Base-by-base conservation (phyloP, 64 coral and sea anemone species). In the Montipora foliosa region DNA sequence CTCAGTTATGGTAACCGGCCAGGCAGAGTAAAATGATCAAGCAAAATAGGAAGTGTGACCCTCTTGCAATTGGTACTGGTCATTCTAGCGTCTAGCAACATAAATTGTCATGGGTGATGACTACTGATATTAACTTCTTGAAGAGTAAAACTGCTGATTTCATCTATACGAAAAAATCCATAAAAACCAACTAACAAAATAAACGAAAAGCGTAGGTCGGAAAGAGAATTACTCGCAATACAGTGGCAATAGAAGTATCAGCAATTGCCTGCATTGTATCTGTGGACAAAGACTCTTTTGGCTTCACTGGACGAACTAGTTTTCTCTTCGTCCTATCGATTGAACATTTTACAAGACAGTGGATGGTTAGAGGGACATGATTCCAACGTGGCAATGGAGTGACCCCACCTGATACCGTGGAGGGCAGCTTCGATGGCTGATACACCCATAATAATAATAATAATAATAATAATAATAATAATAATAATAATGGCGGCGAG, bases 151-250 rank as follows among this genome's bases (percentile, higher is more conserved):
- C 52, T 9, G 52, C 52, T 55, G 52, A 55, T 55, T 55, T 55
- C 52, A 9, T 55, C 0, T 9, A 55, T 55, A 9, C 52, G 52
- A 55, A 55, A 55, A 55, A 55, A 55, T 8, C 90, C 22, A 44
- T 75, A 92, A 13, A 82, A 95, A 19, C 78, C 77, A 5, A 92
- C 95, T 15, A 96, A 62, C 1, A 92, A 46, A 29, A 91, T 82
- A 59, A 96, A 89, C 60, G 89, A 72, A 72, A 92, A 89, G 51
- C 94, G 58, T 37, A 94, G 44, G 15, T 47, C 67, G 48, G 83
- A 73, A 21, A 93, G 47, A 76, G 3, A 51, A 24, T n/a, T 55
- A 2, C 52, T 55, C 52, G 52, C 0, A 55, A 55, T 9, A 55
- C 1, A 25, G 25, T 25, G 25, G 25, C 0, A 25, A 25, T 25